phyloP scores from a whole-genome alignment of 1,140 invertebrate genomes.

The Drosophila pectinifera region DNA sequence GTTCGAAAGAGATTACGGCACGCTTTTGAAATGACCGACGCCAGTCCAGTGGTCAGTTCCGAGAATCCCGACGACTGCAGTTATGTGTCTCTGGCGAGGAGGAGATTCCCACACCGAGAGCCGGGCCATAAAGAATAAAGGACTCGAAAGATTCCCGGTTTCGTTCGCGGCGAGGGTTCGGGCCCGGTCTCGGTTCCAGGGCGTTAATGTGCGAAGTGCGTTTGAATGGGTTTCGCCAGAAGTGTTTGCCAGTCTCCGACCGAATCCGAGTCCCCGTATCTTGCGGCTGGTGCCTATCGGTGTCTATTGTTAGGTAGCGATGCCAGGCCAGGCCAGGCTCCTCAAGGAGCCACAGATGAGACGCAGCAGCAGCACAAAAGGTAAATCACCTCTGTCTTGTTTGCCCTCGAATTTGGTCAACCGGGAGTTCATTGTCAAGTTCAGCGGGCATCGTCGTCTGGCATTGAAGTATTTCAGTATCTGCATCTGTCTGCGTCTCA shows the following conservation, averaged over 20 bases:
- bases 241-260: slow-evolving; percentile 35
- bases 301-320: slow-evolving; percentile 41
- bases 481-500: slow-evolving; percentile 23
- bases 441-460: slow-evolving; percentile 49
- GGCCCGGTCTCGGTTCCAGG: slow-evolving; percentile 27
- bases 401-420: slow-evolving; percentile 54
- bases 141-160: slow-evolving; percentile 33
- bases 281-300: slow-evolving; percentile 25
- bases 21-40: slow-evolving; percentile 75
- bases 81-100: slow-evolving; percentile 15
- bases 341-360: slow-evolving; percentile 19
- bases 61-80: slow-evolving; percentile 47
- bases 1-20: slow-evolving; percentile 38
- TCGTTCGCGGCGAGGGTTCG: background rate
- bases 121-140: slow-evolving; percentile 40
- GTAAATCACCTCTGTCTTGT: slow-evolving; percentile 50
- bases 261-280: slow-evolving; percentile 14
- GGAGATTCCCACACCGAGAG: slow-evolving; percentile 62
- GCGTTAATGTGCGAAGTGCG: slow-evolving; percentile 82
- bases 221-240: slow-evolving; percentile 78
- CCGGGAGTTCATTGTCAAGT: slow-evolving; percentile 61
- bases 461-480: slow-evolving; percentile 19
- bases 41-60: slow-evolving; percentile 48
- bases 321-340: slow-evolving; percentile 6
- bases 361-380: slow-evolving; percentile 31